Evolutionary conservation across 2,888 invertebrate species (phyloP).

Genomic region (Acheta domesticus): DNA sequence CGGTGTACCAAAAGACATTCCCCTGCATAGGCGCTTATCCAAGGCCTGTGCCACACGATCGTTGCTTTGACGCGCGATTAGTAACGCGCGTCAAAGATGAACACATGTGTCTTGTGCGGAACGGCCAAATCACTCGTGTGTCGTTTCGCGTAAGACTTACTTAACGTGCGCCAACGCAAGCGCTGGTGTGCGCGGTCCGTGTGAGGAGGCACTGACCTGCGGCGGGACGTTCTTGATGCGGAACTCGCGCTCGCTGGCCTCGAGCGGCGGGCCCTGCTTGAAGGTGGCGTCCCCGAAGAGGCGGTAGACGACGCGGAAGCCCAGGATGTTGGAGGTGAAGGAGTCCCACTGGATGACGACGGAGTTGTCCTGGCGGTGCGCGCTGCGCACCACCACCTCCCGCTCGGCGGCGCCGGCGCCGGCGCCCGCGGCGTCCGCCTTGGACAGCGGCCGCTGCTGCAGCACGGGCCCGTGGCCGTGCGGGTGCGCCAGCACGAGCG

Average conservation of each 20-base stretch:
- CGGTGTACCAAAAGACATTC: too few species aligned
- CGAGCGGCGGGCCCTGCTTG: conserved; percentile 84
- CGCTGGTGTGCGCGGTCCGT: neutral
- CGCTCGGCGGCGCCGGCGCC: conserved; percentile 45
- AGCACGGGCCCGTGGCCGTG: conserved; percentile 53
- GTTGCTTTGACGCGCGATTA: too few species aligned
- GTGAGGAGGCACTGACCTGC: conserved; percentile 56
- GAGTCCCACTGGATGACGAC: conserved; percentile 91
- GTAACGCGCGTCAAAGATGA: too few species aligned
- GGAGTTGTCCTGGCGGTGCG: conserved; percentile 78
- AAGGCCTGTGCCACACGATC: too few species aligned
- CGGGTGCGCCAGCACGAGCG: conserved; percentile 62
- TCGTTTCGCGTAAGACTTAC: too few species aligned
- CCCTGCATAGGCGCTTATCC: too few species aligned
- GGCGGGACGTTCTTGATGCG: conserved; percentile 90
- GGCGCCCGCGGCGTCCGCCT: neutral
- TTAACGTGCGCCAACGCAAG: too few species aligned
- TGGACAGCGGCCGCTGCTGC: conserved; percentile 51
- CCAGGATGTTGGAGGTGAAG: conserved; percentile 80
- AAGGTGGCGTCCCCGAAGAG: conserved; percentile 86
- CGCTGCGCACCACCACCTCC: conserved; percentile 81
- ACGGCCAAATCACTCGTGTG: too few species aligned
- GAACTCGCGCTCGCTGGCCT: conserved; percentile 85
- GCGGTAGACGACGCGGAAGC: conserved; percentile 83
- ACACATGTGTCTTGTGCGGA: too few species aligned